Base-by-base conservation (phyloP, 92 coral and sea anemone species). In the Scolanthus callimorphus region DNA sequence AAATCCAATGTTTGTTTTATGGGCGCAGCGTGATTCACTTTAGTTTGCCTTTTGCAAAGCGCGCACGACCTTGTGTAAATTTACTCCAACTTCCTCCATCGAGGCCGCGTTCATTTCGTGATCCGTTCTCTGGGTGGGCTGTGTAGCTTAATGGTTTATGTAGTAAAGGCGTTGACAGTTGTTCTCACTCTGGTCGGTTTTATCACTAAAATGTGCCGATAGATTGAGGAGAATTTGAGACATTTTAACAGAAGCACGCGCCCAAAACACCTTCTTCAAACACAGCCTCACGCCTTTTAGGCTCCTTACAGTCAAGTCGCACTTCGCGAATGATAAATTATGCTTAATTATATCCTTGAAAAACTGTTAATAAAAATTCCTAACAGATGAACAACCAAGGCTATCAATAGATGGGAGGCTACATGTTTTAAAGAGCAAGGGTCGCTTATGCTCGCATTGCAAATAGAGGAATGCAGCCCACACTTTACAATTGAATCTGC, bases 231-330 rank as follows among this genome's bases (percentile, higher is more conserved):
- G 6, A 38, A 10, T 55, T 3, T 4, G 3, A 8, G 34, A 59
- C 44, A 37, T 50, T 50, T 43, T 39, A 20, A 50, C 20, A 30
- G 62, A 53, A 54, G 58, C 74, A 60, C 74, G 74, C 74, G 58
- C 2, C 34, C 31, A 23, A 27, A 57, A 54, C 24, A 55, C 17
- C 29, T n/a, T 55, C 51, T 17, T 30, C 53, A 68, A 68, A 68
- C 65, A 68, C 52, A 17, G 10, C 11, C 74, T 56, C 74, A 68
- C 74, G 74, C 74, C 74, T 64, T 6, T 37, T 34, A 58, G 37
- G 45, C 43, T 37, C 22, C 28, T 57, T 55, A 45, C 65, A 55
- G 46, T 68, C 74, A 53, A 34, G 20, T 44, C 31, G 17, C 21
- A 24, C 3, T 28, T 24, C 22, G 55, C 24, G 30, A 29, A 60